Base-by-base conservation (phyloP, 2,113 vertebrate species). In the Oenanthe oenanthe region DNA sequence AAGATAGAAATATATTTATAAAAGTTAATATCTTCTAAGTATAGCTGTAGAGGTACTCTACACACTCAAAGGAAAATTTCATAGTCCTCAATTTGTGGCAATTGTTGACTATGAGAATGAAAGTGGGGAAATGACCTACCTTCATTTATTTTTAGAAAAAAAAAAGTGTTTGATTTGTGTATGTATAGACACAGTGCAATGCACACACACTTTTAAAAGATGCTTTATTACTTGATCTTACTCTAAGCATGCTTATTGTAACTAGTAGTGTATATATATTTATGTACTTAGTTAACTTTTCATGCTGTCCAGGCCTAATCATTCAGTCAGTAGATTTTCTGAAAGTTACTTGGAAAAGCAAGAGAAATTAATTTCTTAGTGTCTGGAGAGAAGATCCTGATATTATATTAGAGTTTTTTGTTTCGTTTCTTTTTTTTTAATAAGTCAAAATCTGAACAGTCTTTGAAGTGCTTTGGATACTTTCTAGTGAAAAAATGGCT, bases 401-500 rank as follows among this genome's bases (percentile, higher is more conserved):
- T 56, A 61, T 32, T 47, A n/a, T 56, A 29, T n/a, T 48, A 4
- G 12, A 7, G 0, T 4, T 13, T 13, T 18, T 72, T 26, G 7
- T 10, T 36, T 38, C 43, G 32, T 36, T 54, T 53, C 4, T 36
- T 9, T 36, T 34, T 51, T 62, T 68, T 67, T 18, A 58, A 0
- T 42, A 75, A 85, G 22, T 83, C 12, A 88, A 76, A 75, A 42
- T 73, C n/a, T 86, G 28, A 85, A 66, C 20, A 57, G 32, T 51
- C 58, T 63, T 85, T 91, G 53, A 93, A 90, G 50, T 71, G 20
- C 26, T 56, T 90, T 34, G 22, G 79, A 76, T 92, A 92, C 73
- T 83, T 90, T 92, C 58, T 66, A 80, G 56, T 58, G 66, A 78
- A 83, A 92, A 96, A 84, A 83, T 51, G 24, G 24, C 43, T 77